Evolutionary conservation across 2,888 invertebrate genomes (phyloP).

Genomic region (Acanthosepion pharaonis): DNA sequence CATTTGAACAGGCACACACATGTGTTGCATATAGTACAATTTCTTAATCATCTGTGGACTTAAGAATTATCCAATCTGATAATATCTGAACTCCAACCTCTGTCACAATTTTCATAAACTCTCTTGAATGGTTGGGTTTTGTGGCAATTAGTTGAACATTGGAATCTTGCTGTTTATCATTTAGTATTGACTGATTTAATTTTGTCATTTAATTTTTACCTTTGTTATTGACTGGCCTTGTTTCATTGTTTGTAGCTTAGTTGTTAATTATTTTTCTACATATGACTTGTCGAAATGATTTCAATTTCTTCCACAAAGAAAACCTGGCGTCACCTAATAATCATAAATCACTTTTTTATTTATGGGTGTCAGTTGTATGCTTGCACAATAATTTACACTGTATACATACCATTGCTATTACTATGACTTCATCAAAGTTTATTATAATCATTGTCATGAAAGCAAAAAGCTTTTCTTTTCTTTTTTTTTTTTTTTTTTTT

Average conservation of each 20-base stretch:
- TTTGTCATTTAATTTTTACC: neutral
- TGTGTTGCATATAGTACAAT: no score
- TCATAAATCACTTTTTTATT: neutral
- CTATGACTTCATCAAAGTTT: no score
- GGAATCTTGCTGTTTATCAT: neutral
- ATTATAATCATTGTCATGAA: no score
- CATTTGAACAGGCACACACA: no score
- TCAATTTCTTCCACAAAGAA: neutral
- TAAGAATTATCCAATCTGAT: neutral
- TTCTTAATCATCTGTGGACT: neutral
- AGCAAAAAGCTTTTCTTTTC: no score
- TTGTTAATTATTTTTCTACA: neutral
- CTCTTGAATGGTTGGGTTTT: no score
- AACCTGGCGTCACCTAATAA: neutral
- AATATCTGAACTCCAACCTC: neutral
- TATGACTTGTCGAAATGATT: neutral
- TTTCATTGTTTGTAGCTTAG: neutral
- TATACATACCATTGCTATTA: no score
- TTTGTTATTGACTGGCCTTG: neutral
- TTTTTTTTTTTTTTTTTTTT: no score
- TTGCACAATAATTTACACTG: neutral
- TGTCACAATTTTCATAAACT: neutral
- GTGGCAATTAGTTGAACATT: neutral
- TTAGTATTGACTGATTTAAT: neutral
- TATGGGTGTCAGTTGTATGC: neutral